Conservation (phyloP, 2,888 invertebrate genomes). For the Noctua janthina region DNA sequence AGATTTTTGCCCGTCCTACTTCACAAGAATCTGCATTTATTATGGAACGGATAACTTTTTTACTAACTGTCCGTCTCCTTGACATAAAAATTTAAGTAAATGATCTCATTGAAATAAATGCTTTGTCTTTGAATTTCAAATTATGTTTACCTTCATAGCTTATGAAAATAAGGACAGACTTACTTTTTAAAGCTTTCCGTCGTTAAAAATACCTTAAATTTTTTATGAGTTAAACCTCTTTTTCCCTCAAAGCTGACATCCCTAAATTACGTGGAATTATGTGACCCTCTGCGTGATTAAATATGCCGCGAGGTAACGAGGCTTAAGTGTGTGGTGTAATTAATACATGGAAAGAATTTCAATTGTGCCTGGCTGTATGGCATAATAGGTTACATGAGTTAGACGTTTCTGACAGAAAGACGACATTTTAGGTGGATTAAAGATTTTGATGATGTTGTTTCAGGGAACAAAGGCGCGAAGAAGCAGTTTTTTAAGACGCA, state of each 20-base stretch:
- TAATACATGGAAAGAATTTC: constrained; percentile 40
- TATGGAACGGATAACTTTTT: background rate
- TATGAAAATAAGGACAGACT: constrained; percentile 3
- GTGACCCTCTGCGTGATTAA: constrained; percentile 45
- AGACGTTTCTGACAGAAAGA: background rate
- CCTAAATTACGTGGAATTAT: constrained; percentile 40
- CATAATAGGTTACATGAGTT: constrained; percentile 16
- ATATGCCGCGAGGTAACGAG: constrained; percentile 45
- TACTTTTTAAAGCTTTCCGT: constrained; percentile 2
- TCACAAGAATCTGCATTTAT: background rate
- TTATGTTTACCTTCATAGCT: constrained; percentile 2
- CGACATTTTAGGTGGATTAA: background rate
- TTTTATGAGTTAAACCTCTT: constrained; percentile 21
- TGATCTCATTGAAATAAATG: constrained; percentile 10
- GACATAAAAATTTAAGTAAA: constrained; percentile 22
- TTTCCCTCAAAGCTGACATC: constrained; percentile 36
- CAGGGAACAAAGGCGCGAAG: background rate
- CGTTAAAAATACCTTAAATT: constrained; percentile 6
- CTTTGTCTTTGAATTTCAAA: constrained; percentile 31
- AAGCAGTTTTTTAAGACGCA: background rate
- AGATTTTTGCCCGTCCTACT: background rate
- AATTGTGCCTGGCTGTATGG: constrained; percentile 12
- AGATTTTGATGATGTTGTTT: background rate
- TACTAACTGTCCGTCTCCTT: background rate
- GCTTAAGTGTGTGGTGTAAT: constrained; percentile 45